These are phyloP conservation scores for Eubucco bourcierii DNA, from an alignment of 2,113 vertebrate species.

Conservation along the genomic window DNA sequence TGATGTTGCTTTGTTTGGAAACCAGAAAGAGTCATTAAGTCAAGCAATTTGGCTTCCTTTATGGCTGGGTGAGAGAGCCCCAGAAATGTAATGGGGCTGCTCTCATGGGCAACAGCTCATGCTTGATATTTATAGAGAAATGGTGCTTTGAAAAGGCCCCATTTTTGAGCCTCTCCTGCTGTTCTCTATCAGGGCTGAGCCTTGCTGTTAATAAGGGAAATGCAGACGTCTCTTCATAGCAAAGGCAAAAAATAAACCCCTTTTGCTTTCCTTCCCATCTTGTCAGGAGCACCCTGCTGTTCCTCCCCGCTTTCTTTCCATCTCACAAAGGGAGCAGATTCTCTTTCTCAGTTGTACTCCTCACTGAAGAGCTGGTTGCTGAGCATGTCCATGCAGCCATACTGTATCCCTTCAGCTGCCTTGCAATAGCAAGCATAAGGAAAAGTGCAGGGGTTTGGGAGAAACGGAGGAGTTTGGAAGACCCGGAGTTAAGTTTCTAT, in stretches of 20 bases:
- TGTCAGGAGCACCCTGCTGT: slow-evolving; percentile 45
- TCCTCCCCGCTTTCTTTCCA: neutral
- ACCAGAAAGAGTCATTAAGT: neutral
- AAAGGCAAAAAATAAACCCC: slow-evolving; percentile 11
- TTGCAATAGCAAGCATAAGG: neutral
- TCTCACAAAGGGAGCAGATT: slow-evolving; percentile 24
- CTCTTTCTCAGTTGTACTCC: neutral
- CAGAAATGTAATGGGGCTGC: neutral
- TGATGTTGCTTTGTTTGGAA: neutral
- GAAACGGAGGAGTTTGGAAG: neutral
- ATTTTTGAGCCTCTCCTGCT: slow-evolving; percentile 26
- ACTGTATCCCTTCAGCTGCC: neutral
- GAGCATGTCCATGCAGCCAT: neutral
- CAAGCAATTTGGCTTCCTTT: neutral
- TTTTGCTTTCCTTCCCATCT: slow-evolving; percentile 36
- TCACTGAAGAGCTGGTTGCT: neutral
- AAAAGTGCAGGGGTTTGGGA: neutral
- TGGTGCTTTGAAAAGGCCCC: slow-evolving; percentile 15
- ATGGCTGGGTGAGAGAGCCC: neutral
- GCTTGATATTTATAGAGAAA: slow-evolving; percentile 29
- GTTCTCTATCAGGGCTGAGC: slow-evolving; percentile 33
- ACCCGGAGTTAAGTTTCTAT: neutral
- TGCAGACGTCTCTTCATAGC: slow-evolving; percentile 23
- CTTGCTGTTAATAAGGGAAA: slow-evolving; percentile 41
- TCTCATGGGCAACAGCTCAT: neutral